Evolutionary conservation across 2,888 invertebrate species (phyloP).

Genomic region (Fragum fragum): DNA sequence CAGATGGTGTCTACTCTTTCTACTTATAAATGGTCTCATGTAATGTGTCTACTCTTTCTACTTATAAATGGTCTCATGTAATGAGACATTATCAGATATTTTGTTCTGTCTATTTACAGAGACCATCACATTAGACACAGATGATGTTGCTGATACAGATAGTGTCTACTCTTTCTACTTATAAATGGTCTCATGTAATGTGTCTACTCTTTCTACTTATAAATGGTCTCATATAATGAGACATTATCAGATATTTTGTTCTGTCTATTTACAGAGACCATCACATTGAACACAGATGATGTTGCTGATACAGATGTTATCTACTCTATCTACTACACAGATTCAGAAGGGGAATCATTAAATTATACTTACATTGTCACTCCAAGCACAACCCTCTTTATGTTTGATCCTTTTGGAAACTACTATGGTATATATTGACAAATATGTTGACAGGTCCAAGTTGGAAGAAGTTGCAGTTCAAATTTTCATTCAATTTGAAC

Average conservation of each 20-base stretch:
- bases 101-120: neutral
- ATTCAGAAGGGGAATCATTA: constrained; percentile 41
- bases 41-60: constrained; percentile 35
- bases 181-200: no score
- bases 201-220: constrained; percentile 34
- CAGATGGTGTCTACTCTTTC: constrained; percentile 37
- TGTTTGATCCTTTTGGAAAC: constrained; percentile 35
- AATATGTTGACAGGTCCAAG: no score
- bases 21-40: no score
- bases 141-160: constrained; percentile 32
- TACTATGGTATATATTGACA: constrained; percentile 39
- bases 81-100: neutral
- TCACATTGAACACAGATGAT: constrained; percentile 33
- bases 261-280: constrained; percentile 29
- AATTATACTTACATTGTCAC: constrained; percentile 39
- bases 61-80: no score
- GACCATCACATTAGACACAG: constrained; percentile 28
- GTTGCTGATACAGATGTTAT: constrained; percentile 36
- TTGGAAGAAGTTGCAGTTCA: no score
- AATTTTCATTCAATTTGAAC: no score
- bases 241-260: neutral
- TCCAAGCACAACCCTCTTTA: constrained; percentile 24
- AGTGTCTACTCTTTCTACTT: constrained; percentile 33
- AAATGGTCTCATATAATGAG: no score
- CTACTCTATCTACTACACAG: constrained; percentile 42